Conservation (phyloP, 2,888 invertebrate species). For the Hydroisotoma schaefferi region DNA sequence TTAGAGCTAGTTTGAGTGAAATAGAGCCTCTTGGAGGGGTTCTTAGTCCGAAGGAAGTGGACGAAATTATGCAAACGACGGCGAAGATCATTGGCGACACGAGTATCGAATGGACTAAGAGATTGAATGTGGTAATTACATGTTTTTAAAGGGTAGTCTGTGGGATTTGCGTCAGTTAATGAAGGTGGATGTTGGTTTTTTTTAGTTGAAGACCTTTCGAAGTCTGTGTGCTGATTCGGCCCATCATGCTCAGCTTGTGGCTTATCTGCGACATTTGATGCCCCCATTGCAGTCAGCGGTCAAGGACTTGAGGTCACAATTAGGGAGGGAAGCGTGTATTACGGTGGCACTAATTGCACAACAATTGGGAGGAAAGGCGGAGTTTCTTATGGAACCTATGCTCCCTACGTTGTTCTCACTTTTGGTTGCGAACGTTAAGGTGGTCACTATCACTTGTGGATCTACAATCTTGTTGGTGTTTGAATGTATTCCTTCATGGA, state of each 20-base stretch:
- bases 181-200: too few relatives aligned
- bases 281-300: constrained; percentile 44
- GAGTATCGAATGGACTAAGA: constrained; percentile 43
- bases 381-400: constrained; percentile 78
- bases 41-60: constrained; percentile 46
- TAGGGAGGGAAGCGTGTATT: constrained; percentile 93
- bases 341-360: constrained; percentile 90
- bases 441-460: constrained; percentile 53
- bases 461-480: constrained; percentile 35
- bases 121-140: constrained; percentile 40
- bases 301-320: constrained; percentile 64
- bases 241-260: constrained; percentile 43
- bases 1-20: constrained; percentile 35
- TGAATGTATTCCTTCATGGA: constrained; percentile 61
- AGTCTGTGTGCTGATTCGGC: constrained; percentile 43
- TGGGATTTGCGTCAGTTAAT: background rate
- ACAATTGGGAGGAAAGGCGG: constrained; percentile 74
- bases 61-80: constrained; percentile 47
- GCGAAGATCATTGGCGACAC: constrained; percentile 44
- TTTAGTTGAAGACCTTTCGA: constrained; percentile 45
- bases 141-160: background rate
- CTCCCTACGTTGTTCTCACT: constrained; percentile 80
- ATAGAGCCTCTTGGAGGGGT: constrained; percentile 39
- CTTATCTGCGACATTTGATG: constrained; percentile 45
- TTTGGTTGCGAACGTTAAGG: constrained; percentile 94